Conservation (phyloP, 2,797 vertebrate genomes). For the Myotis pilosus region DNA sequence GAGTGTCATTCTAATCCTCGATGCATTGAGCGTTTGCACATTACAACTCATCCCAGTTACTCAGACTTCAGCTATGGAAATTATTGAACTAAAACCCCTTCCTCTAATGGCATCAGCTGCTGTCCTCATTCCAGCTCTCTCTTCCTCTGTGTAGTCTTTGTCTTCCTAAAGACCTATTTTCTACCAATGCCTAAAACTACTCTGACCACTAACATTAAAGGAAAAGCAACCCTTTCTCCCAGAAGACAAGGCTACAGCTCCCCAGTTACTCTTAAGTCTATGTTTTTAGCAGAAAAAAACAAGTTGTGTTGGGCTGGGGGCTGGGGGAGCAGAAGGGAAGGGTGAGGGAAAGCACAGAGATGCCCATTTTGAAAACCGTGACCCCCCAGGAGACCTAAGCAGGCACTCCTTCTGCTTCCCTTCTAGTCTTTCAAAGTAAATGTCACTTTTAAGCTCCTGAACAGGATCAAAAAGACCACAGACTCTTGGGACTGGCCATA, state of each 20-base stretch:
- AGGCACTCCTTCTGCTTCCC: not conserved
- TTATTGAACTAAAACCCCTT: no score
- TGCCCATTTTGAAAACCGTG: not conserved
- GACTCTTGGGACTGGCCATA: not conserved
- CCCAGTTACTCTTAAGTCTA: not conserved
- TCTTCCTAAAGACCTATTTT: not conserved
- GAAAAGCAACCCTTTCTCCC: not conserved
- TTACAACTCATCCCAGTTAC: not conserved
- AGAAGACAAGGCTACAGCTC: not conserved
- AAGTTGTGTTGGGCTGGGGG: not conserved
- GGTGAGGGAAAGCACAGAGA: not conserved
- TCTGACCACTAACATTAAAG: not conserved
- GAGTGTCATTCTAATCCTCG: not conserved
- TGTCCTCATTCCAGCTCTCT: not conserved
- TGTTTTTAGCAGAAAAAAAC: not conserved
- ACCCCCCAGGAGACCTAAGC: not conserved
- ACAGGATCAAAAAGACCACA: not conserved
- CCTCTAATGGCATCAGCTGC: not conserved
- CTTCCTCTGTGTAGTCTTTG: not conserved
- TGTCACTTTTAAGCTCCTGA: constrained; percentile 3
- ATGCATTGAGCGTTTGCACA: accelerated
- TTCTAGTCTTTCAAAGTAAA: not conserved
- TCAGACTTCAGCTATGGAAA: not conserved
- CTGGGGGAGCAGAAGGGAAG: not conserved
- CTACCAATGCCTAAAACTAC: not conserved